Evolutionary conservation across 2,888 invertebrate species (phyloP).

Genomic region (Thyatira batis): DNA sequence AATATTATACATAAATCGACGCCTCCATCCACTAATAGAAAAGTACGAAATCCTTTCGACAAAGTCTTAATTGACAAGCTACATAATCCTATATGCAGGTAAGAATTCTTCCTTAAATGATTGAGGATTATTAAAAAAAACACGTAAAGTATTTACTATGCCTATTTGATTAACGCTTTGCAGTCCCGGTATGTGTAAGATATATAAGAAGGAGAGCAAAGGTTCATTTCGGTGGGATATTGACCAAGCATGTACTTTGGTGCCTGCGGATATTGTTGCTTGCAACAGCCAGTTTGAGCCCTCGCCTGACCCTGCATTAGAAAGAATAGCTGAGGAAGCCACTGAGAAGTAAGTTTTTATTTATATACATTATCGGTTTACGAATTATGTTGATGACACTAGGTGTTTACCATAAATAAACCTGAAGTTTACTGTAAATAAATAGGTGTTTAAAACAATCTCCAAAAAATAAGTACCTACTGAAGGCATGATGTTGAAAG

Average conservation of each 20-base stretch:
- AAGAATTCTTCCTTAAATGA: slow-evolving; percentile 24
- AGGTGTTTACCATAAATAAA: no score
- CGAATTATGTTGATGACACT: no score
- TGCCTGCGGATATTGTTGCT: slow-evolving; percentile 86
- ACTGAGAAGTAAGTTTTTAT: slow-evolving; percentile 77
- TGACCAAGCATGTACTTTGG: slow-evolving; percentile 85
- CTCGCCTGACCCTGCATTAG: slow-evolving; percentile 84
- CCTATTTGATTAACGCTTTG: slow-evolving; percentile 8
- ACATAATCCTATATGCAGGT: slow-evolving; percentile 88
- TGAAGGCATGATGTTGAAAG: no score
- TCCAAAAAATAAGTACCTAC: no score
- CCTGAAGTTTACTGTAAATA: no score
- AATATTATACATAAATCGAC: slow-evolving; percentile 61
- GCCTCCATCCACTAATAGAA: slow-evolving; percentile 65
- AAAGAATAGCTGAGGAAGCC: slow-evolving; percentile 85
- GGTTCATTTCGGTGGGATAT: slow-evolving; percentile 84
- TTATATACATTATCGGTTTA: not conserved
- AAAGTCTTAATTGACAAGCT: slow-evolving; percentile 84
- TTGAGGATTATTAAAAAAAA: not conserved
- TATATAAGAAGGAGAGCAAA: slow-evolving; percentile 66
- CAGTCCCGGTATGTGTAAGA: slow-evolving; percentile 79
- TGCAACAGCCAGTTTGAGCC: slow-evolving; percentile 84
- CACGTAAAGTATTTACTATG: not conserved
- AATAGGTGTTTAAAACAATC: no score
- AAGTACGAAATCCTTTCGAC: slow-evolving; percentile 87